Conservation (phyloP, 2,797 vertebrate species). For the Sebastes melanostomus region DNA sequence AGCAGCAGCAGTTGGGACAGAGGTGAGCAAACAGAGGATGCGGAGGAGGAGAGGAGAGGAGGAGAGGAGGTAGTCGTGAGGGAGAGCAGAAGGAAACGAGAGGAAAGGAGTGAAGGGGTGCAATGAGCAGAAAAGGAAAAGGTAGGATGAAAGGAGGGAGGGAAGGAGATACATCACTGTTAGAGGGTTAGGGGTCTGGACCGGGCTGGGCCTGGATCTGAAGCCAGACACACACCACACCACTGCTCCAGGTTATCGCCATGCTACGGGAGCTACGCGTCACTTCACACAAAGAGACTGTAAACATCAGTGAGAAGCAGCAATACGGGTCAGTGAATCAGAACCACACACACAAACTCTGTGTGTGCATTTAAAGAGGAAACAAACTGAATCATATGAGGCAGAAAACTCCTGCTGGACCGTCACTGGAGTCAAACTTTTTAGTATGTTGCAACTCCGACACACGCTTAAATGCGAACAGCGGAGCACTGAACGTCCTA, state of each 20-base stretch:
- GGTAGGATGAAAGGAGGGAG: conserved; percentile 56
- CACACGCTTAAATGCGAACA: background rate
- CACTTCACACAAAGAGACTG: conserved; percentile 30
- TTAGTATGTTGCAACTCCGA: background rate
- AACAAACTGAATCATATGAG: conserved; percentile 40
- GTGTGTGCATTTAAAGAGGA: conserved; percentile 40
- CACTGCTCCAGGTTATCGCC: conserved; percentile 38
- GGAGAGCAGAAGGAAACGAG: background rate
- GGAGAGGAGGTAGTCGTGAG: conserved; percentile 11
- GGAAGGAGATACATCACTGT: conserved; percentile 75
- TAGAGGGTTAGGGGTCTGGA: conserved; percentile 72
- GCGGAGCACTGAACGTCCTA: background rate
- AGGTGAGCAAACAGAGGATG: conserved; percentile 46
- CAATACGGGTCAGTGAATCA: conserved; percentile 14
- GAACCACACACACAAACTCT: conserved; percentile 6
- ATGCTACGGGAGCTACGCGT: conserved; percentile 34
- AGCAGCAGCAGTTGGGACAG: conserved; percentile 64
- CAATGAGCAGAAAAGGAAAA: conserved; percentile 21
- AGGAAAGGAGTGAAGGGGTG: background rate
- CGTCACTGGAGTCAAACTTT: background rate
- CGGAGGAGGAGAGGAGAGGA: conserved; percentile 8
- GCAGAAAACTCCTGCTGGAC: conserved; percentile 43
- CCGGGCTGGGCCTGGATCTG: conserved; percentile 57
- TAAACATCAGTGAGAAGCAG: conserved; percentile 29
- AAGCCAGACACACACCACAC: conserved; percentile 64